A percentile compares a stretch with the other conserved stretches of the same genome.
Evolutionary conservation across 1,140 invertebrate species (phyloP).

Genomic region (Polypedilum pembai): DNA sequence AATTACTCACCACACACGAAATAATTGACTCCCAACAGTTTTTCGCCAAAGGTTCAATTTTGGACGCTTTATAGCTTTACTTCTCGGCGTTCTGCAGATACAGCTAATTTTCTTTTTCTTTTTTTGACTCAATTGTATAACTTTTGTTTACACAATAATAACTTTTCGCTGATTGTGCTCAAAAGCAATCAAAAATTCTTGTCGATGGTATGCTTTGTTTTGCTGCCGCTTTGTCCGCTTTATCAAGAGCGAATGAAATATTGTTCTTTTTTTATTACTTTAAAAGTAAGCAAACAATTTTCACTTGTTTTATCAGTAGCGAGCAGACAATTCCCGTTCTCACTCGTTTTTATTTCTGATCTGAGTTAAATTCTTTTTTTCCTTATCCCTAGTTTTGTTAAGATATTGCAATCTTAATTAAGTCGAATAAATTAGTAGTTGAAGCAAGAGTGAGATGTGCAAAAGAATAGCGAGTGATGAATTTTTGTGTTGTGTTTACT

Average conservation of each 20-base stretch:
- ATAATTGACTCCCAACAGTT: conserved; percentile 45
- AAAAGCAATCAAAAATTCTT: background rate
- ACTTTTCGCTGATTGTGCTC: conserved; percentile 10
- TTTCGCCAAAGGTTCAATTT: conserved; percentile 44
- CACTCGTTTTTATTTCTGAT: background rate
- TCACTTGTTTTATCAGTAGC: background rate
- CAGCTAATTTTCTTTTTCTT: background rate
- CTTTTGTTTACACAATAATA: background rate
- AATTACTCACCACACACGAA: conserved; percentile 43
- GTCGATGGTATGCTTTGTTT: background rate
- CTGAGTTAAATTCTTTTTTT: background rate
- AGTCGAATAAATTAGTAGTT: conserved; percentile 13
- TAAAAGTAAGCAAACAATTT: background rate
- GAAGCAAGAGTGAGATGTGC: conserved; percentile 3
- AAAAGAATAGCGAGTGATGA: background rate
- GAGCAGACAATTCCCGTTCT: too few relatives aligned
- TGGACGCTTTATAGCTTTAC: conserved; percentile 38
- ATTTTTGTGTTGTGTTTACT: too few relatives aligned
- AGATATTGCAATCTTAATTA: conserved; percentile 4
- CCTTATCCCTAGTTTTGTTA: conserved; percentile 8
- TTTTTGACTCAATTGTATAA: background rate
- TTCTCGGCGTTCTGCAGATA: background rate
- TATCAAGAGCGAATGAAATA: background rate
- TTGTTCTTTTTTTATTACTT: background rate
- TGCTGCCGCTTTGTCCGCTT: background rate